phyloP scores from a whole-genome alignment of 2,113 vertebrate species.

The Meles meles region DNA sequence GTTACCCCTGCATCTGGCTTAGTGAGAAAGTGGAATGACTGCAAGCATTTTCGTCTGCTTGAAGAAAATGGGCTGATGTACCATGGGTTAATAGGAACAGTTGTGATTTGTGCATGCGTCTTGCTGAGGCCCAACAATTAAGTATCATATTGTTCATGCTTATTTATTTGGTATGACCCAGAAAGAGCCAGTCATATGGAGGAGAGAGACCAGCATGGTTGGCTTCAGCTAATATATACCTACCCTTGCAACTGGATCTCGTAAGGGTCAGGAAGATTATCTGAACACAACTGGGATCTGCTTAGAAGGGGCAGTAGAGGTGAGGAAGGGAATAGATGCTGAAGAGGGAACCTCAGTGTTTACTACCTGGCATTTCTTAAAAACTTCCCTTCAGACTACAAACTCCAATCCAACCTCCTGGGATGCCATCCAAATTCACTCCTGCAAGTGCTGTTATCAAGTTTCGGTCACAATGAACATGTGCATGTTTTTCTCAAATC shows the following conservation, averaged over 20 bases:
- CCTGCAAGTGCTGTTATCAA: not conserved
- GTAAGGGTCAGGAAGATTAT: not conserved
- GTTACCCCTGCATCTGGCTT: not conserved
- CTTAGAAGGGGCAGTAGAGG: not conserved
- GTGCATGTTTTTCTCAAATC: not conserved
- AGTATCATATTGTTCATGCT: not conserved
- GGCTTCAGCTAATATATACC: not conserved
- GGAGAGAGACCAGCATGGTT: not conserved
- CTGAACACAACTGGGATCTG: not conserved
- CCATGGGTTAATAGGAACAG: not conserved
- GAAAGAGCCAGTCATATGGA: not conserved
- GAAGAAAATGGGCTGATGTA: not conserved
- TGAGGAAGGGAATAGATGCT: not conserved
- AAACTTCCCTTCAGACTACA: not conserved
- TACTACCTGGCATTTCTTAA: not conserved
- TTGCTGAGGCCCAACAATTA: not conserved
- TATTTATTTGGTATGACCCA: not conserved
- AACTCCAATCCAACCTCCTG: not conserved
- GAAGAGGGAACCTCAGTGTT: not conserved
- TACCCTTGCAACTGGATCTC: not conserved
- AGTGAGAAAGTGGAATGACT: not conserved
- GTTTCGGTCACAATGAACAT: not conserved
- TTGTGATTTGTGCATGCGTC: not conserved
- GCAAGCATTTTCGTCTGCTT: not conserved
- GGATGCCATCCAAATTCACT: not conserved